Evolutionary conservation across 2,797 vertebrate species (phyloP), one percentile per base, ranked within the genome.

Genomic region (Dermochelys coriacea): DNA sequence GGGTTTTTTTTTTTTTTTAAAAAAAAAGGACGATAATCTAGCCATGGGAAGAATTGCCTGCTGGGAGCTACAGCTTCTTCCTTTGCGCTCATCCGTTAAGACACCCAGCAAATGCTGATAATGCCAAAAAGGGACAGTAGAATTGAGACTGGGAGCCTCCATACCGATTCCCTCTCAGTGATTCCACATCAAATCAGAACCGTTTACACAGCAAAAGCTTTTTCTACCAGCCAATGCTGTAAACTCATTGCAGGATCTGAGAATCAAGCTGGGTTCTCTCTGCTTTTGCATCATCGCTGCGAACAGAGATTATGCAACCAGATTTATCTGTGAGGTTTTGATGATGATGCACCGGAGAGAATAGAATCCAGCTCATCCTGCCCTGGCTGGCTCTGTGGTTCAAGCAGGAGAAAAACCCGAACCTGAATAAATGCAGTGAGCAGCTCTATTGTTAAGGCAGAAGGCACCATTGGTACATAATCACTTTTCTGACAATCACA

Each of bases 231-330:
- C 10, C 31, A 77, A 12, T 86, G 41, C 84, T 1, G 23, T 57
- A 31, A 0, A 0, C 41, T 21, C 41, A 34, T 34, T 49, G 34
- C 10, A 4, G 50, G 37, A n/a, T 82, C 0, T 0, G 54, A 68
- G 51, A 37, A 27, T 18, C 0, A 0, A 54, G 47, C 51, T 51
- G 15, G 23, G 47, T 41, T 87, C 27, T 29, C 47, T 89, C 0
- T 1, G 78, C 9, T 1, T 71, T 49, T 11, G 47, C 41, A 31
- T 12, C 0, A 0, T 1, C 2, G 4, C 45, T 2, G 1, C 12
- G 4, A 12, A 4, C 25, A 31, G 74, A 77, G 27, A 29, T 18
- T 5, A 1, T 47, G 0, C 10, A 9, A 15, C 11, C 7, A 5
- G 1, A 57, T 59, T 45, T 80, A 75, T 59, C 45, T 3, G 61